These are phyloP conservation scores for Trimorus sp. DNA, from an alignment of 2,888 invertebrate species.

Conservation along the genomic window DNA sequence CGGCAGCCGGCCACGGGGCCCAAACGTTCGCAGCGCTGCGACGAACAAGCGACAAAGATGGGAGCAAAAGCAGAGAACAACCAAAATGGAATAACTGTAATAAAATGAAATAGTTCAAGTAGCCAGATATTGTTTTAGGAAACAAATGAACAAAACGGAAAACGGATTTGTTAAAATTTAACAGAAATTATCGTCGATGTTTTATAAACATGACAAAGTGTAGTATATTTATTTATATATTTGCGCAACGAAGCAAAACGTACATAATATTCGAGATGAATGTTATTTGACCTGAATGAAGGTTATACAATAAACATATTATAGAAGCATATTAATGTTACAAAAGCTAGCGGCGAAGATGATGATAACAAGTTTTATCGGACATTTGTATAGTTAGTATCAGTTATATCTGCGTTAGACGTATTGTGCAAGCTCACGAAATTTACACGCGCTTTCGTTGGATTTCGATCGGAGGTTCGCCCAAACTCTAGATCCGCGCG, in stretches of 20 bases:
- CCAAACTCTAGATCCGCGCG: constrained; percentile 44
- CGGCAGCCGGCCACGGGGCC: too few relatives aligned
- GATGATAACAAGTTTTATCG: constrained; percentile 72
- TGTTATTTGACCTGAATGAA: constrained; percentile 76
- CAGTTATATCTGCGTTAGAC: constrained; percentile 63
- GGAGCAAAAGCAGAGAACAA: constrained; percentile 34
- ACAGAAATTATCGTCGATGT: constrained; percentile 80
- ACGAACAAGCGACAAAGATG: too few relatives aligned
- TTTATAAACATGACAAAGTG: constrained; percentile 81
- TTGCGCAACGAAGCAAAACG: constrained; percentile 76
- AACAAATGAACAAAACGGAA: constrained; percentile 71
- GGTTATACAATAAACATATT: constrained; percentile 72
- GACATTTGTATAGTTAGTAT: constrained; percentile 74
- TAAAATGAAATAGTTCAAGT: constrained; percentile 66
- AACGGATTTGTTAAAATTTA: constrained; percentile 80
- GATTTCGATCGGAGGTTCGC: constrained; percentile 26
- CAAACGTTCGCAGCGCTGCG: not conserved
- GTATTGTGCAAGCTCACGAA: constrained; percentile 68
- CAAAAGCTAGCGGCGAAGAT: constrained; percentile 71
- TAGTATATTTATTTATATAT: constrained; percentile 80
- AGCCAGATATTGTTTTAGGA: constrained; percentile 72
- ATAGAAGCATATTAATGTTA: constrained; percentile 73
- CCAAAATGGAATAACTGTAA: constrained; percentile 34
- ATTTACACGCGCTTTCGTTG: constrained; percentile 58
- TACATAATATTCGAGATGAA: constrained; percentile 76